Evolutionary conservation across 2,888 invertebrate genomes (phyloP).

Genomic region (Drosophila paranaensis): DNA sequence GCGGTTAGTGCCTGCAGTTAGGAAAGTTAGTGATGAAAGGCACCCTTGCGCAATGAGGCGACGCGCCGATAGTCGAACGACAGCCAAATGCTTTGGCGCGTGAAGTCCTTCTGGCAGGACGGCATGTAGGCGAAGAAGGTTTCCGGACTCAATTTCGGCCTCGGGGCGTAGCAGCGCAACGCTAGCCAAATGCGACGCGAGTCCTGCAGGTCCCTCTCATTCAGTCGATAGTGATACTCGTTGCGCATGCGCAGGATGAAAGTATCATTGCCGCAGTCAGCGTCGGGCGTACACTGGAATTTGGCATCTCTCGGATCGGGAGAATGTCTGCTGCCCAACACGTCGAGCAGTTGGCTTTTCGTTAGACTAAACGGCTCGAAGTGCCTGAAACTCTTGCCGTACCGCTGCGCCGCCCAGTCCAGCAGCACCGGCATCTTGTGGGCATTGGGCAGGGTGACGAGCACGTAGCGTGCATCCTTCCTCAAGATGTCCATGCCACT

Average conservation of each 20-base stretch:
- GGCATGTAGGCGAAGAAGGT: slow-evolving; percentile 65
- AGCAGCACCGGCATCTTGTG: slow-evolving; percentile 67
- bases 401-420: slow-evolving; percentile 69
- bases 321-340: not conserved
- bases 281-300: not conserved
- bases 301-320: not conserved
- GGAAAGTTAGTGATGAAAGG: not conserved
- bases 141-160: slow-evolving; percentile 20
- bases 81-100: slow-evolving; percentile 42
- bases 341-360: slow-evolving; percentile 16
- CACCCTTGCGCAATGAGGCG: not conserved
- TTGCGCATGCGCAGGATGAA: not conserved
- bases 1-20: not conserved
- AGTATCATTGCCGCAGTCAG: not conserved
- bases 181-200: slow-evolving; percentile 62
- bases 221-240: slow-evolving; percentile 32
- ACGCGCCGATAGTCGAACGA: slow-evolving; percentile 33
- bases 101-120: slow-evolving; percentile 33
- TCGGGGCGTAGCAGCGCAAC: slow-evolving; percentile 33
- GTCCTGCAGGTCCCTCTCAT: slow-evolving; percentile 35
- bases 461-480: slow-evolving; percentile 65
- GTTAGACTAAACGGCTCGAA: not conserved
- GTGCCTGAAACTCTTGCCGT: slow-evolving; percentile 54
- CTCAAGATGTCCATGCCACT: slow-evolving; percentile 52
- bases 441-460: slow-evolving; percentile 73